A percentile compares a stretch with the other conserved stretches of the same genome.
Evolutionary conservation across 2,888 invertebrate genomes (phyloP).

Genomic region (Chrysomela aeneicollis): DNA sequence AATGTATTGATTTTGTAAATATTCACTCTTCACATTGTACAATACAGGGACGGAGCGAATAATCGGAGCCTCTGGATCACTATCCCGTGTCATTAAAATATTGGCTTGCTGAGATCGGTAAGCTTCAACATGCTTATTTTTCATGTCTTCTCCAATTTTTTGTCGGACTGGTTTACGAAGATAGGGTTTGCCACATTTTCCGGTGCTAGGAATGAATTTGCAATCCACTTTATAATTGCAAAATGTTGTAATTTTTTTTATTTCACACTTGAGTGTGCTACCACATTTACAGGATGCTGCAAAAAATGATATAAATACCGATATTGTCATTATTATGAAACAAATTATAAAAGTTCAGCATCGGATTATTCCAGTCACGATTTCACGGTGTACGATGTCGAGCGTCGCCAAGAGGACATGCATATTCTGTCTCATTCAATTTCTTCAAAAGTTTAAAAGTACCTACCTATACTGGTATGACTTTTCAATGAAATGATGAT

Average conservation of each 20-base stretch:
- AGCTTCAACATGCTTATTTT: neutral
- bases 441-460: no score
- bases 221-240: neutral
- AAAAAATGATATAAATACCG: no score
- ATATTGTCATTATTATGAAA: no score
- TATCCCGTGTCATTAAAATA: neutral
- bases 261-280: neutral
- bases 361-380: no score
- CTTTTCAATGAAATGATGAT: no score
- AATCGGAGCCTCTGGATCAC: neutral
- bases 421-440: no score
- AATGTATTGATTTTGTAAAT: neutral
- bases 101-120: neutral
- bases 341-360: no score
- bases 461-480: no score
- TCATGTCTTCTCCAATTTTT: neutral
- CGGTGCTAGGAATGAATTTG: neutral
- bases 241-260: neutral
- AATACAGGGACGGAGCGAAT: neutral
- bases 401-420: no score
- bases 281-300: neutral
- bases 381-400: no score
- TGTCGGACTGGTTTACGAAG: neutral
- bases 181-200: constrained; percentile 4
- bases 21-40: neutral